Percentiles rank a stretch among this genome's conserved stretches.
phyloP scores from a whole-genome alignment of 1,140 invertebrate genomes.

The Temnothorax nylanderi region DNA sequence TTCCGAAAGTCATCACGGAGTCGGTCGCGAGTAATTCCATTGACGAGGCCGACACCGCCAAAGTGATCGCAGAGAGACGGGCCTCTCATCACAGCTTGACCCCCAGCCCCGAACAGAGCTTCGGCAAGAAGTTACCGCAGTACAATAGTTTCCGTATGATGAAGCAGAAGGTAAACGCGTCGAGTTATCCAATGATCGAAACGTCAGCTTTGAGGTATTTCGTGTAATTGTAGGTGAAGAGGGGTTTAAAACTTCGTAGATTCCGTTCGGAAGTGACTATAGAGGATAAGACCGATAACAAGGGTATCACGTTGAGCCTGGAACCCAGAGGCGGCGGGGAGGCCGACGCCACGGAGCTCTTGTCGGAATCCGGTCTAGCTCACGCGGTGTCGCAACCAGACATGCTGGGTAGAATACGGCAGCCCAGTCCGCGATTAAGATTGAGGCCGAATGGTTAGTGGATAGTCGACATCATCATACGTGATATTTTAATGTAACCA shows the following conservation, averaged over 20 bases:
- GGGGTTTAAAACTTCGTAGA: constrained; percentile 82
- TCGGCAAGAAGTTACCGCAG: constrained; percentile 80
- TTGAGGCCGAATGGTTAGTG: constrained; percentile 77
- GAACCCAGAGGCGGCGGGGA: constrained; percentile 82
- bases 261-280: constrained; percentile 85
- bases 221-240: constrained; percentile 79
- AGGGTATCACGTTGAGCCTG: constrained; percentile 79
- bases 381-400: constrained; percentile 85
- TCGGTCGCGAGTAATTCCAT: constrained; percentile 57
- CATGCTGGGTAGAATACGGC: constrained; percentile 79
- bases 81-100: constrained; percentile 78
- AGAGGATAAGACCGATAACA: constrained; percentile 79
- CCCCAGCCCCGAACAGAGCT: constrained; percentile 79
- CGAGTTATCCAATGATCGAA: constrained; percentile 2
- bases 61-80: constrained; percentile 68
- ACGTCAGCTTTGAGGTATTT: constrained; percentile 1
- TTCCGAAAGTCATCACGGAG: constrained; percentile 70
- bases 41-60: constrained; percentile 68
- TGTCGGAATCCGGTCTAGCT: constrained; percentile 79
- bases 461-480: not conserved
- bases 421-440: constrained; percentile 77
- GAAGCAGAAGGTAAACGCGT: constrained; percentile 81
- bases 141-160: constrained; percentile 82
- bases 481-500: not conserved
- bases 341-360: constrained; percentile 82